Base-by-base conservation (phyloP, 2,888 invertebrate species). In the Siphlonurus alternatus region DNA sequence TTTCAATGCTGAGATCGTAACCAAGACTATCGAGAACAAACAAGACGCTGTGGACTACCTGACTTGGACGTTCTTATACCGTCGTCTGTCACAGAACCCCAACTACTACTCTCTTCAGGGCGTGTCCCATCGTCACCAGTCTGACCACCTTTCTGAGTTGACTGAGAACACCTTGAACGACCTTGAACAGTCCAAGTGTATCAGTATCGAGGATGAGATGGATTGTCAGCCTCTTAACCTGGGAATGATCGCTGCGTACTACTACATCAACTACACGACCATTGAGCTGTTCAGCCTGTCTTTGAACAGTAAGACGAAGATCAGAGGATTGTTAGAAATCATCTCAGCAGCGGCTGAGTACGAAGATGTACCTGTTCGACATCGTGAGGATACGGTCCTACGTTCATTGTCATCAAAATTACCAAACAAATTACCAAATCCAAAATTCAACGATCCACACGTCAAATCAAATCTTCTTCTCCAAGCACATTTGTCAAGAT, bases 241-340 rank as follows among this genome's bases (percentile, higher is more conserved):
- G 74, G 99, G 99, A 73, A 99, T 99, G 97, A 99, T 99, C 75
- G 98, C 99, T 0, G 96, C 98, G 0, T 99, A 99, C 77, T 99
- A 99, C 76, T 99, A 99, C 77, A 99, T 99, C 72, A 97, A 98
- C 76, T 99, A 99, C 72, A 96, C 97, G 0, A 99, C 99, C 0
- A 99, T 99, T 65, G 99, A 99, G 76, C 79, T 99, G 70, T 99
- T 99, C 82, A 95, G 95, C 73, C 83, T 97, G 72, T 98, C 98
- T 0, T 78, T 99, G 61, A 97, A 95, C 70, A 92, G 84, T 71
- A 99, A 98, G 79, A 99, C 98, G 0, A 99, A 99, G 79, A 93
- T 98, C 66, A 85, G 96, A 15, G 97, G 98, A 1, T 81, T 99
- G 7, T 78, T 99, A 71, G 99, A 99, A 80, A 99, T 99, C 73